Conservation (phyloP, 2,797 vertebrate genomes). For the Steatocranus sp. region DNA sequence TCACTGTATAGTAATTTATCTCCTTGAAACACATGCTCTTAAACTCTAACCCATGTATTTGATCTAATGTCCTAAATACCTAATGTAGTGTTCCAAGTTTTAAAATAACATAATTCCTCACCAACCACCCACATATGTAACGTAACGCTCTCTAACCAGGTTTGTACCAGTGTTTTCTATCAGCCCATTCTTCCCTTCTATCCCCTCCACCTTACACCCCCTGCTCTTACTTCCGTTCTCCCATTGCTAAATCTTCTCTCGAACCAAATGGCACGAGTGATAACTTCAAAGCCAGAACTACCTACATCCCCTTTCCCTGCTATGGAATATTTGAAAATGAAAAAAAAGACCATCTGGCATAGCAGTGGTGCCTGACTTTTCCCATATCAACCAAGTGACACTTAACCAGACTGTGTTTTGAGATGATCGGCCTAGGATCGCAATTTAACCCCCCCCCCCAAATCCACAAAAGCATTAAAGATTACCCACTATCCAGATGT, state of each 20-base stretch:
- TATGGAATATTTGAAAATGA: neutral
- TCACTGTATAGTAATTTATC: conserved; percentile 45
- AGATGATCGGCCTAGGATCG: conserved; percentile 11
- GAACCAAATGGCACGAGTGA: conserved; percentile 45
- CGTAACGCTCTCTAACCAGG: conserved; percentile 35
- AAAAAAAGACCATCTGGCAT: neutral
- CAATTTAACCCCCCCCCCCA: neutral
- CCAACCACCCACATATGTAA: conserved; percentile 38
- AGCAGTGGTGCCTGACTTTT: neutral
- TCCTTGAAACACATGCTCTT: conserved; percentile 49
- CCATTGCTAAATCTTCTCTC: conserved; percentile 7
- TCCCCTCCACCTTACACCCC: neutral
- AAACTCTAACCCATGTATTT: conserved; percentile 55
- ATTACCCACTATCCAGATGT: conserved; percentile 62
- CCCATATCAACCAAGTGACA: neutral
- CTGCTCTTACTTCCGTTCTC: neutral
- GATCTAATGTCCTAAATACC: conserved; percentile 42
- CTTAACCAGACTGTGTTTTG: neutral
- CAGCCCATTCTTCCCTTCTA: conserved; percentile 19
- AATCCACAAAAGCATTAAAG: conserved; percentile 18
- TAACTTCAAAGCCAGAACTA: conserved; percentile 51
- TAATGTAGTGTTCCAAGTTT: conserved; percentile 30
- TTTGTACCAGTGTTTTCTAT: conserved; percentile 25
- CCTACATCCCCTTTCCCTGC: neutral
- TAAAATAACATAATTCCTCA: conserved; percentile 64